Conservation (phyloP, 1,140 invertebrate genomes). For the Agraylea sexmaculata region DNA sequence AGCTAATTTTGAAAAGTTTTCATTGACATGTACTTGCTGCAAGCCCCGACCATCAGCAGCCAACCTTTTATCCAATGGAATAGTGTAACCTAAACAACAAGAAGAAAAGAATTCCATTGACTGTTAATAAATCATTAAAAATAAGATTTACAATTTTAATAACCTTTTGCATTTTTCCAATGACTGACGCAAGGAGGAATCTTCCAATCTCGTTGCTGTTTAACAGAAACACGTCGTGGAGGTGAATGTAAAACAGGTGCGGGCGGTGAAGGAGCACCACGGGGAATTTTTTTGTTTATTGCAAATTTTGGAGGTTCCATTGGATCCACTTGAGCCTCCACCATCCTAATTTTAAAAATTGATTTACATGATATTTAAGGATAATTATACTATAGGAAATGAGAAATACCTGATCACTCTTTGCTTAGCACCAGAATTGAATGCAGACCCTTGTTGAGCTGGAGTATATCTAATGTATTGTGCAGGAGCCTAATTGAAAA, state of each 20-base stretch:
- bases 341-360: slow-evolving; percentile 27
- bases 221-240: slow-evolving; percentile 92
- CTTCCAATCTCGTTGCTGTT: slow-evolving; percentile 99
- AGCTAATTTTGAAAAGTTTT: slow-evolving; percentile 97
- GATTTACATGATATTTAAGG: slow-evolving; percentile 7
- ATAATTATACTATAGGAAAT: slow-evolving; percentile 7
- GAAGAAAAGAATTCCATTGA: no score
- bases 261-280: slow-evolving; percentile 95
- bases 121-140: no score
- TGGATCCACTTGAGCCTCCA: slow-evolving; percentile 70
- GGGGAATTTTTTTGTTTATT: slow-evolving; percentile 91
- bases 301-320: slow-evolving; percentile 98
- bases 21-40: slow-evolving; percentile 96
- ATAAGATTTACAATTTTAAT: slow-evolving; percentile 12
- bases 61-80: slow-evolving; percentile 94
- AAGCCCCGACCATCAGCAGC: slow-evolving; percentile 96
- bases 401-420: slow-evolving; percentile 68
- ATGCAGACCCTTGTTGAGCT: slow-evolving; percentile 88
- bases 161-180: slow-evolving; percentile 97
- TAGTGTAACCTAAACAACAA: slow-evolving; percentile 75
- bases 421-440: slow-evolving; percentile 96
- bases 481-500: slow-evolving; percentile 59
- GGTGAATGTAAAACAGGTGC: slow-evolving; percentile 95
- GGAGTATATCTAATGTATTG: slow-evolving; percentile 98
- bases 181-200: slow-evolving; percentile 99